Conservation (phyloP, 1,140 invertebrate genomes). For the Bombyx mori region ASM3026992v2 NC_085117.1:2461501-2462000, state of each 20-base stretch:
- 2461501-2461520: constrained; percentile 28
- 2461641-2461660: constrained; percentile 2
- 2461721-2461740: constrained; percentile 38
- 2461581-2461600: not conserved
- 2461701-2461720: constrained; percentile 77
- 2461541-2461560: not conserved
- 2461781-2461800: not conserved
- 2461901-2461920: too few species aligned
- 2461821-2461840: constrained; percentile 1
- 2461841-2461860: not conserved
- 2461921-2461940: too few species aligned
- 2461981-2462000: too few species aligned
- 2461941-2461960: too few species aligned
- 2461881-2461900: too few species aligned
- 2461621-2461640: not conserved
- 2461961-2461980: too few species aligned
- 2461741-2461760: constrained; percentile 33
- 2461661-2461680: not conserved
- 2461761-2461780: constrained; percentile 32
- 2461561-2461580: not conserved
- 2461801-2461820: not conserved
- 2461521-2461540: not conserved
- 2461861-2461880: too few species aligned
- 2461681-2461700: constrained; percentile 65
- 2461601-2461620: too few species aligned